phyloP scores from a whole-genome alignment of 2,888 invertebrate genomes.

The Suillia variegata region DNA sequence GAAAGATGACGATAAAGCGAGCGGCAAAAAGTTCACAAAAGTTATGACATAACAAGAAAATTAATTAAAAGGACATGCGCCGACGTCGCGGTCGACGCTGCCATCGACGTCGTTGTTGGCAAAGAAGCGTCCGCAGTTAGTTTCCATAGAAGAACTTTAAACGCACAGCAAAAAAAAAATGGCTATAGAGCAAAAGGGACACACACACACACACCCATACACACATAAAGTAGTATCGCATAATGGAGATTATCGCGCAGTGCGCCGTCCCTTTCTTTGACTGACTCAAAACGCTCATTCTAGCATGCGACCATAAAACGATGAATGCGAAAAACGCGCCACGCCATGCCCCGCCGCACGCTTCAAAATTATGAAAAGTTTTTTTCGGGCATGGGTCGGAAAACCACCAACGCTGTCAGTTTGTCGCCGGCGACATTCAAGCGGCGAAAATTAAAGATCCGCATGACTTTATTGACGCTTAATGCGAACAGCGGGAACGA shows the following conservation, averaged over 20 bases:
- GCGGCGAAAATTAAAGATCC: background rate
- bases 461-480: too few relatives aligned
- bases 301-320: constrained; percentile 15
- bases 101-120: too few relatives aligned
- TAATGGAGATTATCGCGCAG: constrained; percentile 6
- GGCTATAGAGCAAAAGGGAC: background rate
- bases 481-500: too few relatives aligned
- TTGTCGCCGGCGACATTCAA: background rate
- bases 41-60: constrained; percentile 32
- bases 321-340: constrained; percentile 22
- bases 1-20: constrained; percentile 11
- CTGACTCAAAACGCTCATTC: background rate
- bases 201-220: background rate
- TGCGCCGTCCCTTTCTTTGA: too few relatives aligned
- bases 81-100: too few relatives aligned
- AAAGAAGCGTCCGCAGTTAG: background rate
- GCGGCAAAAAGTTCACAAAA: constrained; percentile 24
- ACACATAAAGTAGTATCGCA: background rate
- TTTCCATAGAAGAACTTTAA: constrained; percentile 17
- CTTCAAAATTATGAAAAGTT: constrained; percentile 20
- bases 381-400: too few relatives aligned
- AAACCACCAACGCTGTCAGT: constrained; percentile 5
- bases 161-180: background rate
- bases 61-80: constrained; percentile 29
- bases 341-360: too few relatives aligned